Evolutionary conservation across 2,888 invertebrate genomes (phyloP), one percentile per base, ranked within the genome.

Genomic region (Eristalinus sepulchralis): DNA sequence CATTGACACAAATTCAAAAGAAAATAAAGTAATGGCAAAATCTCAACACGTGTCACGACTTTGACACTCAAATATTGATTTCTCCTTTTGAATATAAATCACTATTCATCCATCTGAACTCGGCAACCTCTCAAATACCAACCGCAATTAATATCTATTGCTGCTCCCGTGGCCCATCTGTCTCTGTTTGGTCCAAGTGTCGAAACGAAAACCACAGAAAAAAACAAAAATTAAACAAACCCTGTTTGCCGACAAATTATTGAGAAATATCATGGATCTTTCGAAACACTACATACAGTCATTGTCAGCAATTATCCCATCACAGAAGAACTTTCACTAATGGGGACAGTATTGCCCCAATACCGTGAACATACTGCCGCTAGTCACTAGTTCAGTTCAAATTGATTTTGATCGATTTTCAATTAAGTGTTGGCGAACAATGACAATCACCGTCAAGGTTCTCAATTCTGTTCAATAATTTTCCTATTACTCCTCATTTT

Each of bases 391-490:
- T 47, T 17, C 47, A 47, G 6, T 24, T 34, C 72, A 80, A 85
- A 85, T 85, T 85, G 85, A 73, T 78, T 85, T 55, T 70, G 73
- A 85, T 85, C 85, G 85, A 78, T 85, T 73, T 85, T 85, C 77
- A 82, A 85, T 85, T 81, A 77, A 60, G 68, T 82, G 77, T 82
- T 73, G 55, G 55, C 27, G 68, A 85, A 66, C 82, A 82, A 77
- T 67, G 72, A 80, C 64, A 75, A 76, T 68, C 78, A 55, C 20
- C 66, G 81, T 71, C 85, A 85, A 85, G 85, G 85, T 78, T 82
- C 59, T 82, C 85, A 82, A 85, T 82, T 85, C 77, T 55, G 53
- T 70, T 77, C 85, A 85, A 85, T 85, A 85, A 85, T 85, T 85
- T 82, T 73, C 68, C 85, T 85, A 85, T 85, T 85, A 85, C 24